Evolutionary conservation across 2,113 vertebrate genomes (phyloP).

Genomic region (Turnix velox): DNA sequence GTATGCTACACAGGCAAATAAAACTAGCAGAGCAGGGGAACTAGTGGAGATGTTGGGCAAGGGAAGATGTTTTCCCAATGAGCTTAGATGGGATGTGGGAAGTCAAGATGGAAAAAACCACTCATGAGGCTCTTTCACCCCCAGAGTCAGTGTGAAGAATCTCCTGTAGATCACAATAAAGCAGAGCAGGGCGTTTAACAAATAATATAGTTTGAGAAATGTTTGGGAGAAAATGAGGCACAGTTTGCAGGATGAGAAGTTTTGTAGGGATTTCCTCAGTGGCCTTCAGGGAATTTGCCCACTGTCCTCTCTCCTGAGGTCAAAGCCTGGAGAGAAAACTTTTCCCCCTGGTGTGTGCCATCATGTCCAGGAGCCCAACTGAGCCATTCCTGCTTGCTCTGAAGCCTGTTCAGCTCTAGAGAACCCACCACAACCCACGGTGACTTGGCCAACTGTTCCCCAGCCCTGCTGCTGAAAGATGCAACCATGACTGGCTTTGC

Average conservation of each 20-base stretch:
- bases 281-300: background rate
- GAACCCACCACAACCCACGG: background rate
- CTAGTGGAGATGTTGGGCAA: background rate
- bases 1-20: background rate
- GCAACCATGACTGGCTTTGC: rapidly evolving
- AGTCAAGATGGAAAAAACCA: background rate
- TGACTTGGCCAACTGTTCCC: background rate
- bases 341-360: rapidly evolving
- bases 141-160: rapidly evolving
- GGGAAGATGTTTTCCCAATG: background rate
- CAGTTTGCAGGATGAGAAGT: background rate
- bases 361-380: rapidly evolving
- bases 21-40: conserved; percentile 7
- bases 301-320: background rate
- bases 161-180: background rate
- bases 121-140: background rate
- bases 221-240: background rate
- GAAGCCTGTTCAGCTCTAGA: background rate
- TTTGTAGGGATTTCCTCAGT: rapidly evolving
- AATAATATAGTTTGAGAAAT: background rate
- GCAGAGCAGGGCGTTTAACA: background rate
- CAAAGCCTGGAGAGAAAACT: background rate
- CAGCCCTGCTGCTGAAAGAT: background rate
- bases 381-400: rapidly evolving
- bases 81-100: background rate